These are phyloP conservation scores for Macaria notata DNA, from an alignment of 2,888 invertebrate species.

Conservation along the genomic window DNA sequence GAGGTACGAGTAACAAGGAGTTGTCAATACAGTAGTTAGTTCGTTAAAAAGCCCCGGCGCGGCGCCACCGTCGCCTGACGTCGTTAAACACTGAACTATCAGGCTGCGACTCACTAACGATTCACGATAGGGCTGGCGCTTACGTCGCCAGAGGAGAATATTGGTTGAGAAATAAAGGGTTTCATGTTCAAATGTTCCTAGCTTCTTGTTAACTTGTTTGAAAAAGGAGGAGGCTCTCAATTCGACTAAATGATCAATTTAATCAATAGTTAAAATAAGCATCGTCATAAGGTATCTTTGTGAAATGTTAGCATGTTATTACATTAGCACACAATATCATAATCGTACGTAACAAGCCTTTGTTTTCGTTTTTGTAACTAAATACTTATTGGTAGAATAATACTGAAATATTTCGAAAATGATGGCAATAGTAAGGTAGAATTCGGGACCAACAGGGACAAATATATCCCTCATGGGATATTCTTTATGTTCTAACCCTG, in stretches of 20 bases:
- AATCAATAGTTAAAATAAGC: no score
- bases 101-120: conserved; percentile 38
- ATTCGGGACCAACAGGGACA: no score
- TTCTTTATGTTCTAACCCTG: no score
- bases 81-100: conserved; percentile 41
- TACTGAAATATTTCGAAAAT: no score
- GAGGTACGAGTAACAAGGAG: neutral
- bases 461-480: no score
- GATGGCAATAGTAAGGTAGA: no score
- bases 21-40: conserved; percentile 1
- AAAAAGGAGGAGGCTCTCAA: neutral
- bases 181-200: neutral
- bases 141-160: neutral
- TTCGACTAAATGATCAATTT: neutral
- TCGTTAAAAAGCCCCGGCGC: conserved; percentile 14
- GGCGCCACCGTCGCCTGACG: conserved; percentile 20
- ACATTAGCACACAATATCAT: no score
- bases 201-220: neutral
- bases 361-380: no score
- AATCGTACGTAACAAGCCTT: no score
- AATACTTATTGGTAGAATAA: no score
- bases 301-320: neutral
- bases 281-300: neutral
- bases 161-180: no score
- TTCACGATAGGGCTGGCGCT: conserved; percentile 33